Percentiles rank a stretch among this genome's conserved stretches.
These are phyloP conservation scores for Cervus canadensis DNA, from an alignment of 2,113 vertebrate genomes.

Conservation along the genomic window DNA sequence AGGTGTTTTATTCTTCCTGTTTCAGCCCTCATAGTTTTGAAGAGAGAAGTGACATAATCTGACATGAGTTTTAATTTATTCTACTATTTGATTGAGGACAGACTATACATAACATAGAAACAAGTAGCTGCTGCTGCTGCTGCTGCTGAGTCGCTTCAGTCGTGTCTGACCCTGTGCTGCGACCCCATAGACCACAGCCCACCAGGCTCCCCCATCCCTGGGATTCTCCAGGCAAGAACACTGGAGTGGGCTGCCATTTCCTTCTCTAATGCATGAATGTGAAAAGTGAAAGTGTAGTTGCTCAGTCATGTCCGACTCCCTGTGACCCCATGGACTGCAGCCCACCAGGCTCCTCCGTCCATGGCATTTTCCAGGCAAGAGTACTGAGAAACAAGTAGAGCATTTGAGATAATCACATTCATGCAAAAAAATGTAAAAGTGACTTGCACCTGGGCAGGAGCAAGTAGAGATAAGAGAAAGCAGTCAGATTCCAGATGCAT, in stretches of 20 bases:
- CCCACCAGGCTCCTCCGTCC: not conserved
- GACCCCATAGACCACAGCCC: fast-evolving
- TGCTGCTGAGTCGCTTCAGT: not conserved
- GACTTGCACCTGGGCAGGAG: too few species aligned
- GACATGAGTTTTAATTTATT: not conserved
- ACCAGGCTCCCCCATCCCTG: not conserved
- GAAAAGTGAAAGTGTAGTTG: not conserved
- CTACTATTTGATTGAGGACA: not conserved
- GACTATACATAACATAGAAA: not conserved
- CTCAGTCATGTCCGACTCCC: not conserved
- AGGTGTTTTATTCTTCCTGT: not conserved
- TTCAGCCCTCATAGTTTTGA: not conserved
- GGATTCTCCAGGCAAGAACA: not conserved
- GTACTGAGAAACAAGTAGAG: too few species aligned
- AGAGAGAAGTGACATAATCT: not conserved
- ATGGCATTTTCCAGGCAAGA: not conserved
- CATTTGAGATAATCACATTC: too few species aligned
- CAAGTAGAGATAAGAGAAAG: too few species aligned
- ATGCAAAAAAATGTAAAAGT: too few species aligned
- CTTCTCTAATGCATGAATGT: not conserved
- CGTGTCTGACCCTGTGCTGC: fast-evolving
- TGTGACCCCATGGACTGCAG: not conserved
- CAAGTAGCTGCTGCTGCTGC: not conserved
- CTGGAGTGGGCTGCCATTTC: not conserved
- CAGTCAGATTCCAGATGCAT: too few species aligned